Percentiles rank a stretch among this genome's conserved stretches.
Conservation (phyloP, 1,140 invertebrate species). For the Drosophila kohkoa region DNA sequence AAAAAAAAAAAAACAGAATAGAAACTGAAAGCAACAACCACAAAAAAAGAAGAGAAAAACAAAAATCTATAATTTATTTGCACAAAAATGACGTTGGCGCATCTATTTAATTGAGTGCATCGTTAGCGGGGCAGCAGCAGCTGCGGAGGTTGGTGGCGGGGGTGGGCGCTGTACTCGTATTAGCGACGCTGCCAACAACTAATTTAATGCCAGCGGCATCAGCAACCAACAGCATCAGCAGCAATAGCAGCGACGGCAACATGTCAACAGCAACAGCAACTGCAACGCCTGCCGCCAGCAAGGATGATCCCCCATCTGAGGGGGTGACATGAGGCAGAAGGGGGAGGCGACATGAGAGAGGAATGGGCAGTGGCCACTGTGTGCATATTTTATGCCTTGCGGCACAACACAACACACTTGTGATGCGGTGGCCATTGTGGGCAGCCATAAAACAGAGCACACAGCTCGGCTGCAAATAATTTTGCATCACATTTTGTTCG, state of each 20-base stretch:
- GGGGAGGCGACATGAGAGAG: background rate
- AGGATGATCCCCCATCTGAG: conserved; percentile 36
- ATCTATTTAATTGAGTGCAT: conserved; percentile 77
- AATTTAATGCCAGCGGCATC: conserved; percentile 74
- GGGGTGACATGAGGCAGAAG: conserved; percentile 7
- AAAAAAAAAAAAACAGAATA: conserved; percentile 39
- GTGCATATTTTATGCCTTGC: conserved; percentile 72
- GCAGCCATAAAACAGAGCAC: conserved; percentile 37
- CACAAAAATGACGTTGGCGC: conserved; percentile 58
- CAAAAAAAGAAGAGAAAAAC: conserved; percentile 53
- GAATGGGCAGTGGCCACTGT: conserved; percentile 26
- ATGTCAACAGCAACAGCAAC: conserved; percentile 28
- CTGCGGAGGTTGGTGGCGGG: conserved; percentile 10
- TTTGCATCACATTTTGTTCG: conserved; percentile 70
- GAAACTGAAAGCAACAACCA: conserved; percentile 28
- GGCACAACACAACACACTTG: conserved; percentile 14
- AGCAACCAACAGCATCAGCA: conserved; percentile 24
- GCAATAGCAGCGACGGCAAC: conserved; percentile 39
- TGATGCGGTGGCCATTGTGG: conserved; percentile 63
- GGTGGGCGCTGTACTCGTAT: conserved; percentile 50
- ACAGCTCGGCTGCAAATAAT: conserved; percentile 69
- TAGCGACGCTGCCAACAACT: conserved; percentile 78
- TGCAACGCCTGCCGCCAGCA: conserved; percentile 69
- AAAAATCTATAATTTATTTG: conserved; percentile 77
- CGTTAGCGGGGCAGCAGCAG: conserved; percentile 59